phyloP scores from a whole-genome alignment of 2,113 vertebrate genomes.

The Cyprinodon variegatus region DNA sequence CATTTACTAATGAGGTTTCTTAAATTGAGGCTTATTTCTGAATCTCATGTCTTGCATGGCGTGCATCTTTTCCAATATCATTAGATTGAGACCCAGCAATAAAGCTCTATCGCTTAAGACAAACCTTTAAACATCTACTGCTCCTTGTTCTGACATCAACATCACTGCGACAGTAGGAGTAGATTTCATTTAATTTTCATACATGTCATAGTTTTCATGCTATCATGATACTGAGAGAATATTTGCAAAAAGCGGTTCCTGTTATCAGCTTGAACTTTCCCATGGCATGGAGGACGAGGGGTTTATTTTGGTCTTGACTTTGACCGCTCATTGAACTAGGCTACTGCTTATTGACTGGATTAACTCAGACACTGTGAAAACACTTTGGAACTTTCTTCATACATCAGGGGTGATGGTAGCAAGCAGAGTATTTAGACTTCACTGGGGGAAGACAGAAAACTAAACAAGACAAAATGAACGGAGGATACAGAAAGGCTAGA shows the following conservation, averaged over 20 bases:
- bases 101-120: neutral
- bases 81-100: neutral
- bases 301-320: constrained; percentile 52
- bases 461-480: constrained; percentile 12
- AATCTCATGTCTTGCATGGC: neutral
- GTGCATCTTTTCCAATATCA: neutral
- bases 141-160: neutral
- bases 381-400: constrained; percentile 40
- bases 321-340: constrained; percentile 61
- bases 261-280: constrained; percentile 37
- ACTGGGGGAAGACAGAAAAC: constrained; percentile 9
- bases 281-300: constrained; percentile 27
- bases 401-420: neutral
- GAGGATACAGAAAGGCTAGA: constrained; percentile 26
- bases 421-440: constrained; percentile 18
- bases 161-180: neutral
- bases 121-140: neutral
- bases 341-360: constrained; percentile 64
- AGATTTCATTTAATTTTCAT: constrained; percentile 1
- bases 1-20: neutral
- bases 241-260: neutral
- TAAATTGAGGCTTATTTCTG: neutral
- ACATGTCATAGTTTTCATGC: neutral
- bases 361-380: constrained; percentile 47
- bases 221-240: neutral